These are phyloP conservation scores for Zingel zingel DNA, from an alignment of 2,113 vertebrate species.

Conservation along the genomic window DNA sequence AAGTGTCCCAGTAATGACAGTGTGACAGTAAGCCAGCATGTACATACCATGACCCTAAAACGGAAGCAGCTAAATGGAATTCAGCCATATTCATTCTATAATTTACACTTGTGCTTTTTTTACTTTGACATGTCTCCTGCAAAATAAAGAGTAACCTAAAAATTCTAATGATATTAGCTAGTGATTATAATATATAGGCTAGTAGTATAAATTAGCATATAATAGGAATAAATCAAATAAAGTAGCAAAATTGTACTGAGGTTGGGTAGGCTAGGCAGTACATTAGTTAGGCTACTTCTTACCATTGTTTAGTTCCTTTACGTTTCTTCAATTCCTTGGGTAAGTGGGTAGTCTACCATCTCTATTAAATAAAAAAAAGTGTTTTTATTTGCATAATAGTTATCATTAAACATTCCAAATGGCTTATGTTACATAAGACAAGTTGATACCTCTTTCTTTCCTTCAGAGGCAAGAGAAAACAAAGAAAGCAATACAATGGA, in stretches of 20 bases:
- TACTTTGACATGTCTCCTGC: neutral
- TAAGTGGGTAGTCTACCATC: neutral
- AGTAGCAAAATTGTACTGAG: neutral
- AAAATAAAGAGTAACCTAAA: neutral
- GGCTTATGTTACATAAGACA: neutral
- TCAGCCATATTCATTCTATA: neutral
- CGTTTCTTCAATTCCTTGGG: neutral
- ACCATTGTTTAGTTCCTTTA: neutral
- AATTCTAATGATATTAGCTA: neutral
- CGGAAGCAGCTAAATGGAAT: neutral
- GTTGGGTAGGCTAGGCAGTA: neutral
- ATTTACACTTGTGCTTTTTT: neutral
- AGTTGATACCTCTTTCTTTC: neutral
- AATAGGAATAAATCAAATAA: neutral
- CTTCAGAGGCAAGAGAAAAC: neutral
- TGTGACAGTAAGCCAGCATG: neutral
- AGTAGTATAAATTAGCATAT: neutral
- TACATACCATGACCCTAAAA: too few relatives aligned
- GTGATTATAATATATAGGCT: too few relatives aligned
- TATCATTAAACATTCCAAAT: neutral
- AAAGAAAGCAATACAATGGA: neutral
- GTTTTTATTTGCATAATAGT: neutral
- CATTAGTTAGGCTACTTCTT: neutral
- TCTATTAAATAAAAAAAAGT: neutral
- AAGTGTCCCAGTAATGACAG: neutral